Percentiles rank a stretch among this genome's conserved stretches.
phyloP scores from a whole-genome alignment of 2,113 vertebrate species.

The Oophaga pumilio region DNA sequence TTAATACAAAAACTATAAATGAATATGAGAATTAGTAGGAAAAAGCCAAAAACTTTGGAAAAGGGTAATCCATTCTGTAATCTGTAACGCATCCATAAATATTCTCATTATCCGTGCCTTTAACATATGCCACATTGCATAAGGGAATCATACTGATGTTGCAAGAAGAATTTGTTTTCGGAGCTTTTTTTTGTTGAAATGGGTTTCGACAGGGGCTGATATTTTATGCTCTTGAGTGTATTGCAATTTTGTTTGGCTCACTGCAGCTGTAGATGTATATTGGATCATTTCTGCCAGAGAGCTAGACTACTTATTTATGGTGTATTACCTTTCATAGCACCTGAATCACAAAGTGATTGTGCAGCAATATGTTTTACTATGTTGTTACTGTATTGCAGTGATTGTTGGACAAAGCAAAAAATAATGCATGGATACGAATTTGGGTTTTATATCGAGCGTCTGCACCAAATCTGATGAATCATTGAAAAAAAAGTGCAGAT shows the following conservation, averaged over 20 bases:
- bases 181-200: constrained; percentile 15
- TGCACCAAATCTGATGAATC: neutral
- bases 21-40: neutral
- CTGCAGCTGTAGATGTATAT: constrained; percentile 35
- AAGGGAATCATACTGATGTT: constrained; percentile 29
- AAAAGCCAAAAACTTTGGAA: neutral
- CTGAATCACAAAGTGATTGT: constrained; percentile 47
- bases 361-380: constrained; percentile 17
- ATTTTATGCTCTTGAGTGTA: constrained; percentile 28
- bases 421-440: neutral
- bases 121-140: constrained; percentile 9
- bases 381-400: neutral
- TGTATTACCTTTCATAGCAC: constrained; percentile 34
- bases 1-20: neutral
- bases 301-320: constrained; percentile 41
- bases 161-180: constrained; percentile 12
- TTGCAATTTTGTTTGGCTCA: constrained; percentile 30
- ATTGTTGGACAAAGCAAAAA: neutral
- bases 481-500: neutral
- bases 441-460: neutral
- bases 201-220: constrained; percentile 20
- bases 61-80: constrained; percentile 23
- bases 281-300: neutral
- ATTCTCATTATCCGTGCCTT: constrained; percentile 40
- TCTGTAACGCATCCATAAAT: constrained; percentile 5